These are phyloP conservation scores for Dynastes hyllus DNA, from an alignment of 2,888 invertebrate species.

Conservation along the genomic window DNA sequence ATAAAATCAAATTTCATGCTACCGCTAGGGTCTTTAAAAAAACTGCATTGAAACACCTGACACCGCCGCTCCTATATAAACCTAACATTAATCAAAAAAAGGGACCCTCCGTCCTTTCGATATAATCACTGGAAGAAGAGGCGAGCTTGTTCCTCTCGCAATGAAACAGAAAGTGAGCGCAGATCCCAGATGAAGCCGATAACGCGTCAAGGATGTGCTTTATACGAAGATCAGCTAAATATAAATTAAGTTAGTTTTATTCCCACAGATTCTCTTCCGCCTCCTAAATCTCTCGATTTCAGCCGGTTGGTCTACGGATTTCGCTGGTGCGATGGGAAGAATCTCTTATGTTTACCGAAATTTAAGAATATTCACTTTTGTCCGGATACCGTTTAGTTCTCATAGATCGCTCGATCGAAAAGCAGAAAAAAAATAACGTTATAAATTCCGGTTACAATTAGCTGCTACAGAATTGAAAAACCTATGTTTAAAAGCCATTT, in stretches of 20 bases:
- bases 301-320: conserved; percentile 15
- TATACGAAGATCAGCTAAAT: conserved; percentile 55
- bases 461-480: background rate
- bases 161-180: conserved; percentile 52
- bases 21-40: conserved; percentile 43
- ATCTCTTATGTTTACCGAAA: conserved; percentile 28
- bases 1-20: conserved; percentile 48
- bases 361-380: conserved; percentile 34
- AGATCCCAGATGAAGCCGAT: conserved; percentile 51
- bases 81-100: conserved; percentile 60
- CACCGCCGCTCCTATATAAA: conserved; percentile 57
- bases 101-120: conserved; percentile 55
- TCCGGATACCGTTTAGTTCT: conserved; percentile 31
- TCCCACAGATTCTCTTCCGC: conserved; percentile 57
- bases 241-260: conserved; percentile 58
- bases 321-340: conserved; percentile 36
- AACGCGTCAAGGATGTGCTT: conserved; percentile 53
- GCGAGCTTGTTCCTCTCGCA: conserved; percentile 42
- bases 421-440: background rate
- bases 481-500: background rate
- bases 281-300: conserved; percentile 49
- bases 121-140: conserved; percentile 53
- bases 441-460: conserved; percentile 17
- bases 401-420: conserved; percentile 8
- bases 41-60: conserved; percentile 58